Conservation (phyloP, 1,140 invertebrate genomes). For the Anoplolepis gracilipes region DNA sequence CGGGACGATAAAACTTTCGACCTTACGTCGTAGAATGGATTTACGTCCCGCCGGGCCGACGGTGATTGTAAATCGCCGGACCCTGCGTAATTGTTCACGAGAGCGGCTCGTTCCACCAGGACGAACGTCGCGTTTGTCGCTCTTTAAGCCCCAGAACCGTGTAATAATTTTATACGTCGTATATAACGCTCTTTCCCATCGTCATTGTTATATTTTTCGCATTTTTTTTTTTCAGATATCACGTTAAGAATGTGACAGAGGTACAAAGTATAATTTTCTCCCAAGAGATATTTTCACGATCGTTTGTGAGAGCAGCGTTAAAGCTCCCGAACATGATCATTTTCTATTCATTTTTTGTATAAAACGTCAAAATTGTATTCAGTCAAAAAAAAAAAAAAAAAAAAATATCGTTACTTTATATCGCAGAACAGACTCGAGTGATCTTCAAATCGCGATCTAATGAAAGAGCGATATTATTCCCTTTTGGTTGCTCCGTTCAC, state of each 20-base stretch:
- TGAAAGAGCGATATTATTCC: background rate
- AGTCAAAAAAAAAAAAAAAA: background rate
- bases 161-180: slow-evolving; percentile 58
- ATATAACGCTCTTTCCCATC: slow-evolving; percentile 22
- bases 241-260: background rate
- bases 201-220: background rate
- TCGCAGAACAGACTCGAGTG: background rate
- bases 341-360: background rate
- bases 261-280: background rate
- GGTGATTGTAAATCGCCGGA: slow-evolving; percentile 61
- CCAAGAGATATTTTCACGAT: background rate
- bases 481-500: background rate
- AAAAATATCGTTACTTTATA: background rate
- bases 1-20: slow-evolving; percentile 62
- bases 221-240: background rate
- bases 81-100: slow-evolving; percentile 53
- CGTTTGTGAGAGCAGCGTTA: background rate
- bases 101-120: slow-evolving; percentile 18
- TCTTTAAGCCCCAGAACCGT: slow-evolving; percentile 42
- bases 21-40: slow-evolving; percentile 61
- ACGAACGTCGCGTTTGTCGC: slow-evolving; percentile 28
- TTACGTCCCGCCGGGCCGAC: slow-evolving; percentile 42
- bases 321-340: slow-evolving; percentile 1
- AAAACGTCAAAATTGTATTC: background rate
- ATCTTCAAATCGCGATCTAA: background rate